These are phyloP conservation scores for Saimiri boliviensis DNA, from an alignment of 2,113 vertebrate species.

Conservation along the genomic window DNA sequence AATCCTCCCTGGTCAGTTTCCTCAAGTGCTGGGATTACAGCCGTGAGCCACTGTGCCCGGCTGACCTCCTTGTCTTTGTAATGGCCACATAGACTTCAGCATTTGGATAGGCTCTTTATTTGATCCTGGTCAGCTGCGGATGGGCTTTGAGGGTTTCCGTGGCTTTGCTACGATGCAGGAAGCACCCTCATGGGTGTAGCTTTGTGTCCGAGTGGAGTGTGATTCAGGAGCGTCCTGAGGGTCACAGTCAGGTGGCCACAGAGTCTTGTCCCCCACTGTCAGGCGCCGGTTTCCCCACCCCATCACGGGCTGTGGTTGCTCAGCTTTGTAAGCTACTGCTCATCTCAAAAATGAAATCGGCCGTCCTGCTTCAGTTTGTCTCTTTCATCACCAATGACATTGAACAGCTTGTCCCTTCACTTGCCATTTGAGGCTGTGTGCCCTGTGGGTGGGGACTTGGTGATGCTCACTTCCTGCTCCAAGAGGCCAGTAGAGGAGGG, in stretches of 20 bases:
- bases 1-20: too few species aligned
- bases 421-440: not conserved
- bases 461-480: not conserved
- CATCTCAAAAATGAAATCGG: not conserved
- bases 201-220: not conserved
- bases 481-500: too few species aligned
- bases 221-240: not conserved
- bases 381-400: not conserved
- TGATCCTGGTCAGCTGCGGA: not conserved
- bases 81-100: not conserved
- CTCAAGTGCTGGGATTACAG: too few species aligned
- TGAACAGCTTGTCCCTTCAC: not conserved
- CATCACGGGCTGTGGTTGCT: not conserved
- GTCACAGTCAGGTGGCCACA: rapidly evolving
- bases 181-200: not conserved
- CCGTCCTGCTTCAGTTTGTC: not conserved
- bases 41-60: too few species aligned
- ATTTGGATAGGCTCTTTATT: not conserved
- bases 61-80: not conserved
- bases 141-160: not conserved
- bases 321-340: not conserved
- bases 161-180: not conserved
- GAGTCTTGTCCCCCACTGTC: not conserved
- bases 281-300: rapidly evolving
- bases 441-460: too few species aligned